These are phyloP conservation scores for Rhinolophus sinicus DNA, from an alignment of 2,113 vertebrate genomes.

Conservation along the genomic window DNA sequence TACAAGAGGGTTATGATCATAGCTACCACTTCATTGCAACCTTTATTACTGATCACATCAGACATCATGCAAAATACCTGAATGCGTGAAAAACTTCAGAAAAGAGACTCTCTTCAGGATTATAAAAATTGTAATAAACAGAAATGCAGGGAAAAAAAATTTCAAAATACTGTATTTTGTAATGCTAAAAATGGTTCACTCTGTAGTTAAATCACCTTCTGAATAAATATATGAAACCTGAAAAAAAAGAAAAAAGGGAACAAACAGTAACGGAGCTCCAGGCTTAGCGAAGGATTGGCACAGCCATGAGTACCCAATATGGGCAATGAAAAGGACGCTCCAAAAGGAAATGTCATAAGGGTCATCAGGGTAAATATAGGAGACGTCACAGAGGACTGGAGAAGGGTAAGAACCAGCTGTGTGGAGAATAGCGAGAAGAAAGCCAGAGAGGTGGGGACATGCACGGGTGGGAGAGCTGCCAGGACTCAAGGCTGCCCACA, in stretches of 20 bases:
- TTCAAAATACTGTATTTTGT: neutral
- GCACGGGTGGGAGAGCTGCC: neutral
- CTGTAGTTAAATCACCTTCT: slow-evolving; percentile 16
- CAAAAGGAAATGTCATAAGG: no score
- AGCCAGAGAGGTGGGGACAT: neutral
- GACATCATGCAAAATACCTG: slow-evolving; percentile 96
- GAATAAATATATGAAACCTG: slow-evolving; percentile 65
- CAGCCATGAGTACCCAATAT: accelerated
- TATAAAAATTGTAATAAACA: neutral
- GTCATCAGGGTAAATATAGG: accelerated
- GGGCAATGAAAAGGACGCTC: neutral
- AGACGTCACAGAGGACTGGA: neutral
- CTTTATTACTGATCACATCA: slow-evolving; percentile 95
- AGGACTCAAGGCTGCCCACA: neutral
- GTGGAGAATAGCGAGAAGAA: accelerated
- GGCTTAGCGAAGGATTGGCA: neutral
- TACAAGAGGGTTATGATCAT: slow-evolving; percentile 94
- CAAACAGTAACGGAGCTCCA: neutral
- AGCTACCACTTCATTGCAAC: slow-evolving; percentile 97
- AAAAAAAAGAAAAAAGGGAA: no score
- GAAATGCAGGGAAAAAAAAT: neutral
- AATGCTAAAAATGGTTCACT: slow-evolving; percentile 17
- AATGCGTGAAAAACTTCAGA: slow-evolving; percentile 86
- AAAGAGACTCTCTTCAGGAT: neutral
- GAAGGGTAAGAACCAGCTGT: neutral